Evolutionary conservation across 2,888 invertebrate species (phyloP).

Genomic region (Cephus rjabovi): DNA sequence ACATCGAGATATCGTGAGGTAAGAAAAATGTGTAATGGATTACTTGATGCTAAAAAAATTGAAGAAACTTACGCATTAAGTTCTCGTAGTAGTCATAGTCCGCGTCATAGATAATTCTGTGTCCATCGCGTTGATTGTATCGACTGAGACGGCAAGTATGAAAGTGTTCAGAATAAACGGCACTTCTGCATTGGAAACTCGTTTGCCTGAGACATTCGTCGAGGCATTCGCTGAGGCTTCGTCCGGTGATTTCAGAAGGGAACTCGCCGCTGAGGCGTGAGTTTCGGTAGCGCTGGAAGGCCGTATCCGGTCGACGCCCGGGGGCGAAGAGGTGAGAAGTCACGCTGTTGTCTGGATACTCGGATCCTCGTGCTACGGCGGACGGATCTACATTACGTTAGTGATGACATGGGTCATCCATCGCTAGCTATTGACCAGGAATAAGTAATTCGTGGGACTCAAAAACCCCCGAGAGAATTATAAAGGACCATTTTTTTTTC

Average conservation of each 20-base stretch:
- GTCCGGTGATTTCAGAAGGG: slow-evolving; percentile 89
- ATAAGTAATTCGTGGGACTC: neutral
- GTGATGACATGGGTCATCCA: slow-evolving; percentile 21
- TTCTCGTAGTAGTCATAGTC: slow-evolving; percentile 95
- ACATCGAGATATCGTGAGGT: neutral
- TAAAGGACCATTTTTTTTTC: neutral
- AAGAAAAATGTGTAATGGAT: neutral
- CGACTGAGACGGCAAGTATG: slow-evolving; percentile 86
- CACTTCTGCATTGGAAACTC: slow-evolving; percentile 90
- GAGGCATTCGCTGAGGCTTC: slow-evolving; percentile 89
- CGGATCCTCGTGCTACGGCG: slow-evolving; percentile 81
- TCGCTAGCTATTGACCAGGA: neutral
- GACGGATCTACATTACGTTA: slow-evolving; percentile 57
- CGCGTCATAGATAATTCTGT: slow-evolving; percentile 89
- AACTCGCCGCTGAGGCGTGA: slow-evolving; percentile 88
- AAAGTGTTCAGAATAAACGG: slow-evolving; percentile 88
- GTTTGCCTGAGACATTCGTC: slow-evolving; percentile 91
- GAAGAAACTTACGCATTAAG: slow-evolving; percentile 85
- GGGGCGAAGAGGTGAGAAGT: slow-evolving; percentile 87
- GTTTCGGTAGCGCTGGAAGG: slow-evolving; percentile 88
- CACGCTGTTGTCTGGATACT: slow-evolving; percentile 89
- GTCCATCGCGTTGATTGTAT: slow-evolving; percentile 88
- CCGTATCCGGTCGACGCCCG: slow-evolving; percentile 86
- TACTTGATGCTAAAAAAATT: neutral
- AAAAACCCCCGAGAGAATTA: neutral